Percentiles rank a stretch among this genome's conserved stretches.
These are phyloP conservation scores for Propsilocerus akamusi DNA, from an alignment of 1,140 invertebrate species.

Conservation along the genomic window DNA sequence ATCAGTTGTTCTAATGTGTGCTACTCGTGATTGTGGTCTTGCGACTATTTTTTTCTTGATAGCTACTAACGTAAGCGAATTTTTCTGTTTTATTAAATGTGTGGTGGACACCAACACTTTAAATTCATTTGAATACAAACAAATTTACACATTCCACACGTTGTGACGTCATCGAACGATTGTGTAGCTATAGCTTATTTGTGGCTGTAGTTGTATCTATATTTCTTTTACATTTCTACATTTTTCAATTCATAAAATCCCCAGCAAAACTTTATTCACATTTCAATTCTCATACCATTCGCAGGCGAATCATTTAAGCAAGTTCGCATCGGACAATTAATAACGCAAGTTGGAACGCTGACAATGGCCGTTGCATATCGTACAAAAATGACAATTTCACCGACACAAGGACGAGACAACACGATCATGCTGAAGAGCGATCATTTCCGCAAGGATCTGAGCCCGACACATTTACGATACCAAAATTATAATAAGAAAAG, in stretches of 20 bases:
- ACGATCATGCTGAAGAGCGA: conserved; percentile 74
- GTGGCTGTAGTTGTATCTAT: background rate
- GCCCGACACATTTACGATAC: conserved; percentile 37
- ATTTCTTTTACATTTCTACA: background rate
- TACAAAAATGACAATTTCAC: conserved; percentile 77
- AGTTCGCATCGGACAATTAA: conserved; percentile 60
- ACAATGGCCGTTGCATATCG: conserved; percentile 62
- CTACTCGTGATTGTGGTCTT: too few relatives aligned
- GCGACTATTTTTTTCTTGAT: too few relatives aligned
- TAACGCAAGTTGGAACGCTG: conserved; percentile 63
- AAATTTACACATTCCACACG: too few relatives aligned
- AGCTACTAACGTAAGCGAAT: too few relatives aligned
- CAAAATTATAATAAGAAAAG: conserved; percentile 5
- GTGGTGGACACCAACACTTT: too few relatives aligned
- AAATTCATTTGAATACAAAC: too few relatives aligned
- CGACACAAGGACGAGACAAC: conserved; percentile 47
- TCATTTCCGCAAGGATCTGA: conserved; percentile 64
- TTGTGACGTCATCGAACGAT: too few relatives aligned
- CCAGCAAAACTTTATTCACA: background rate
- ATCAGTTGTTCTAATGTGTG: too few relatives aligned
- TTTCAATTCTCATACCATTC: conserved; percentile 14
- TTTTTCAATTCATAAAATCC: too few relatives aligned
- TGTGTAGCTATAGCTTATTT: too few relatives aligned
- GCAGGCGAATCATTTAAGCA: conserved; percentile 50
- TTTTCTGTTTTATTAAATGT: too few relatives aligned